Evolutionary conservation across 2,113 vertebrate genomes (phyloP).

Genomic region (Gadus macrocephalus): DNA sequence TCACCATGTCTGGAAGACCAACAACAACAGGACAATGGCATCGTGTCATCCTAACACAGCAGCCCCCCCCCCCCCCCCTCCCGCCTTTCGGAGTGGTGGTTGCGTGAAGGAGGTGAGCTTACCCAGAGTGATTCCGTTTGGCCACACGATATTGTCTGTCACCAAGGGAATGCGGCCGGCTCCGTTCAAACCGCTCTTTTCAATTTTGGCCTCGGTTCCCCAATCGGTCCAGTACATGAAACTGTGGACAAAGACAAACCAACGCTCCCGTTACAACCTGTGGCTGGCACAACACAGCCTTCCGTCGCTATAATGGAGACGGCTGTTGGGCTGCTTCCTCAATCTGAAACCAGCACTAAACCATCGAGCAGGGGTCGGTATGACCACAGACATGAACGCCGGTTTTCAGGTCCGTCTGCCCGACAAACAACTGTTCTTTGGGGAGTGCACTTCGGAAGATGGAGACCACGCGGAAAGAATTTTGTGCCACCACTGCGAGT

Average conservation of each 20-base stretch:
- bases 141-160: conserved; percentile 78
- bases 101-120: conserved; percentile 16
- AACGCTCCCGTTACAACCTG: background rate
- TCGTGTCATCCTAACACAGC: too few relatives aligned
- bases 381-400: too few relatives aligned
- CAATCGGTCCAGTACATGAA: conserved; percentile 94
- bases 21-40: background rate
- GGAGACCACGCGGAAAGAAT: too few relatives aligned
- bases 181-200: conserved; percentile 84
- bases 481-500: too few relatives aligned
- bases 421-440: too few relatives aligned
- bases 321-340: too few relatives aligned
- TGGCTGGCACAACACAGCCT: too few relatives aligned
- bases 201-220: conserved; percentile 79
- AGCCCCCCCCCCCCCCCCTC: too few relatives aligned
- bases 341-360: background rate
- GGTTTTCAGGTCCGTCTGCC: too few relatives aligned
- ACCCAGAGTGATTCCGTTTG: conserved; percentile 88
- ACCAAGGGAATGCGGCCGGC: conserved; percentile 74
- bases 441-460: too few relatives aligned
- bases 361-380: background rate
- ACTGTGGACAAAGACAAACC: conserved; percentile 51
- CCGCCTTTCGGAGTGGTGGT: background rate
- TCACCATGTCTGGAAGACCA: conserved; percentile 72
- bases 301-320: too few relatives aligned